phyloP scores from a whole-genome alignment of 2,113 vertebrate species.

The Bambusicola thoracicus region DNA sequence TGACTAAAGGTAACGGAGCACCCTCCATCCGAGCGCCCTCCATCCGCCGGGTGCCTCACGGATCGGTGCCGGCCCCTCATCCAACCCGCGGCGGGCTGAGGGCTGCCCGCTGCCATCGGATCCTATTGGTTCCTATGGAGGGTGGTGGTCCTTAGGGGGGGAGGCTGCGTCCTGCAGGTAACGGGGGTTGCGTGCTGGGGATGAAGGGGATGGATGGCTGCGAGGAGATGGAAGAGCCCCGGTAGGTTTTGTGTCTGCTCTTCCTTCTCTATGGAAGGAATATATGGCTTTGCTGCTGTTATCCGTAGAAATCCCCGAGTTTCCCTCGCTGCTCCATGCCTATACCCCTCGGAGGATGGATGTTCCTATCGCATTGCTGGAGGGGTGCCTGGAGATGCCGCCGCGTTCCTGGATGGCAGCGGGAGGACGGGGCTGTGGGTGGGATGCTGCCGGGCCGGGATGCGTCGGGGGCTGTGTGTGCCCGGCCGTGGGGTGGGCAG shows the following conservation, averaged over 20 bases:
- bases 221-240: neutral
- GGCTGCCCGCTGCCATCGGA: neutral
- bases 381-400: neutral
- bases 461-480: accelerated
- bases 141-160: neutral
- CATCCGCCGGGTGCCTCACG: neutral
- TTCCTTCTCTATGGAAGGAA: neutral
- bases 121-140: neutral
- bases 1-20: slow-evolving; percentile 71
- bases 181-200: neutral
- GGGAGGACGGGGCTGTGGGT: neutral
- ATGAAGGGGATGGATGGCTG: neutral
- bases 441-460: neutral
- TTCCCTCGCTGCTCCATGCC: neutral
- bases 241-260: neutral
- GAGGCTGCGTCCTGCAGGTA: slow-evolving; percentile 30
- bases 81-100: neutral
- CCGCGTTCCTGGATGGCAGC: slow-evolving; percentile 2
- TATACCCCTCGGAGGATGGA: neutral
- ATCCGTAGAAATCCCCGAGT: neutral
- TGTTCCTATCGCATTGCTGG: neutral
- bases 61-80: slow-evolving; percentile 5
- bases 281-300: neutral
- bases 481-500: accelerated
- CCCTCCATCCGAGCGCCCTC: neutral